Percentiles rank a stretch among this genome's conserved stretches.
phyloP scores from a whole-genome alignment of 2,797 vertebrate species.

The Galago senegalensis region DNA sequence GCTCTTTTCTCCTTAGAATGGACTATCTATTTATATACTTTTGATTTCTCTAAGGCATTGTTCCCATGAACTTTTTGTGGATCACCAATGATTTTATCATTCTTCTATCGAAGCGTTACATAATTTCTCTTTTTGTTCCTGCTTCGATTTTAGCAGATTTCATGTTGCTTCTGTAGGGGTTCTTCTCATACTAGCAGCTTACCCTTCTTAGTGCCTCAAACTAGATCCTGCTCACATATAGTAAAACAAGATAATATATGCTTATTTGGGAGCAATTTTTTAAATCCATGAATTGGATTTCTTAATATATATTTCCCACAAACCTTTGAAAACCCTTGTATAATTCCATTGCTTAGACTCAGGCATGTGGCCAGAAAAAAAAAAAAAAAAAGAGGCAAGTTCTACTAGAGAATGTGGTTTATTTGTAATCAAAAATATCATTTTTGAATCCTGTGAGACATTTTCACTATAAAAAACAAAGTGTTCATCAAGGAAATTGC shows the following conservation, averaged over 20 bases:
- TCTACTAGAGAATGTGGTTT: rapidly evolving
- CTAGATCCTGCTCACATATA: not conserved
- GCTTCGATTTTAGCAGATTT: not conserved
- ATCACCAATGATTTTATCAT: not conserved
- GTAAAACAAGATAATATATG: not conserved
- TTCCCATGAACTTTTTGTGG: not conserved
- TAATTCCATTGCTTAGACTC: not conserved
- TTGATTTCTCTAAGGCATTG: not conserved
- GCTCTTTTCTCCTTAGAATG: not conserved
- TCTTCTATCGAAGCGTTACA: not conserved
- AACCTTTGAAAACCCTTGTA: not conserved
- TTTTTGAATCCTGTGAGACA: not conserved
- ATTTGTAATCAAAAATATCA: not conserved
- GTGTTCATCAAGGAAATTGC: not conserved
- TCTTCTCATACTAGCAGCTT: not conserved
- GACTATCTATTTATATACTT: not conserved
- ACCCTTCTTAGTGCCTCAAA: not conserved
- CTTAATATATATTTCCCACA: not conserved
- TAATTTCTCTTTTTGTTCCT: not conserved
- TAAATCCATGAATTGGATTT: not conserved
- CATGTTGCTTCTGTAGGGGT: not conserved
- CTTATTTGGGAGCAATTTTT: not conserved
- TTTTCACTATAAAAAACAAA: not conserved
- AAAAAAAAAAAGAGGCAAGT: not conserved
- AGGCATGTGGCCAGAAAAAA: not conserved